Base-by-base conservation (phyloP, 2,113 vertebrate genomes). In the Ramphastos sulfuratus region DNA sequence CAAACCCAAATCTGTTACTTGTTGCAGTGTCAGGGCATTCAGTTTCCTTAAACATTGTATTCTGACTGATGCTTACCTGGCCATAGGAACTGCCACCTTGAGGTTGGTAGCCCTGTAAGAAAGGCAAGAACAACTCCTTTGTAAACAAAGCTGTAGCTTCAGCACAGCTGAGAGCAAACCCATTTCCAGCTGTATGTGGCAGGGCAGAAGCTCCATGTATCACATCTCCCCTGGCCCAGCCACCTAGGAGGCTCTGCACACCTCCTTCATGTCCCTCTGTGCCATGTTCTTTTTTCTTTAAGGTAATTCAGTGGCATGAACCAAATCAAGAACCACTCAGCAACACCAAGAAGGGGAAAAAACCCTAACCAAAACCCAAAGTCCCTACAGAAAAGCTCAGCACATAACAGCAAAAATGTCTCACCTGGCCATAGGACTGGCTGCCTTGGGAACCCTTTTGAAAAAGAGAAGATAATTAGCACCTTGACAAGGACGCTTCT, bases 361-460 rank as follows among this genome's bases (percentile, higher is more conserved):
- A 42, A 20, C 50, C 50, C 50, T 23, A 52, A 39, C 8, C 50
- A 52, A 52, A 52, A 25, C 3, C 14, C 3, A 2, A n/a, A 30
- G 13, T 6, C 13, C 24, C 13, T 17, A 3, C 3, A 59, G 33
- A 67, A 82, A 58, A 63, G 8, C 23, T 28, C 15, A 46, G 7
- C 0, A 4, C 3, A 33, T 25, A 63, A 21, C n/a, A 76, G 48
- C 10, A 72, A 35, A 16, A 61, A 27, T 1, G 1, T 28, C 48
- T 90, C 10, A 92, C 84, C 94, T 92, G 94, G 6, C 80, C 25
- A 31, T 48, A 92, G 35, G 86, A 82, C 72, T 88, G 87, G 15
- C 80, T 92, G 58, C 87, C 28, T 88, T 67, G 84, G 54, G 44
- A 35, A 35, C 84, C 46, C 90, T 87, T 21, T 33, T 33, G 72